These are phyloP conservation scores for Panagrolaimus sp. DNA, from an alignment of 1,140 invertebrate genomes.

Conservation along the genomic window DNA sequence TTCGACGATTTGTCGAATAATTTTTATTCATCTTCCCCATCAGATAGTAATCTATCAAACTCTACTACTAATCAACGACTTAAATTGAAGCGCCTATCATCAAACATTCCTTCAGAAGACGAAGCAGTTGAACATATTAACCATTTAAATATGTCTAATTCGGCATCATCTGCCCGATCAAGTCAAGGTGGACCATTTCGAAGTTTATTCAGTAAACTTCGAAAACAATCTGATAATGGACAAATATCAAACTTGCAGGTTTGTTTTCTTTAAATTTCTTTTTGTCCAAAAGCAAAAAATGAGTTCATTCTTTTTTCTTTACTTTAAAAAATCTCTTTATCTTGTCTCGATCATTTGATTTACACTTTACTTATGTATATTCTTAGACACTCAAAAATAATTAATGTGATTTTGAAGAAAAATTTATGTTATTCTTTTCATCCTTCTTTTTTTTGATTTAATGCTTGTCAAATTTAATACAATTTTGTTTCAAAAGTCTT, in stretches of 20 bases:
- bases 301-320: no score
- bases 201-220: constrained; percentile 44
- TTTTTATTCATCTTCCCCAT: no score
- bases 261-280: constrained; percentile 6
- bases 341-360: no score
- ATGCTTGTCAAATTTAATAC: neutral
- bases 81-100: constrained; percentile 13
- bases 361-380: neutral
- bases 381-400: neutral
- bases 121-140: constrained; percentile 2
- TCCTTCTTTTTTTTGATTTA: neutral
- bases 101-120: neutral
- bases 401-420: neutral
- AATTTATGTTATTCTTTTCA: neutral
- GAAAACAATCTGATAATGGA: constrained; percentile 27
- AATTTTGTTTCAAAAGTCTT: constrained; percentile 6
- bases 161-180: constrained; percentile 2
- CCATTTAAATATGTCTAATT: constrained; percentile 9
- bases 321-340: no score
- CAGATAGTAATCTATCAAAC: no score
- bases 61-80: neutral
- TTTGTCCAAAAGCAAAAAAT: neutral
- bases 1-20: no score
- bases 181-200: constrained; percentile 30
- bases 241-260: constrained; percentile 20